These are phyloP conservation scores for Cynodonichthys magdalenae DNA, from an alignment of 2,797 vertebrate genomes.

Conservation along the genomic window DNA sequence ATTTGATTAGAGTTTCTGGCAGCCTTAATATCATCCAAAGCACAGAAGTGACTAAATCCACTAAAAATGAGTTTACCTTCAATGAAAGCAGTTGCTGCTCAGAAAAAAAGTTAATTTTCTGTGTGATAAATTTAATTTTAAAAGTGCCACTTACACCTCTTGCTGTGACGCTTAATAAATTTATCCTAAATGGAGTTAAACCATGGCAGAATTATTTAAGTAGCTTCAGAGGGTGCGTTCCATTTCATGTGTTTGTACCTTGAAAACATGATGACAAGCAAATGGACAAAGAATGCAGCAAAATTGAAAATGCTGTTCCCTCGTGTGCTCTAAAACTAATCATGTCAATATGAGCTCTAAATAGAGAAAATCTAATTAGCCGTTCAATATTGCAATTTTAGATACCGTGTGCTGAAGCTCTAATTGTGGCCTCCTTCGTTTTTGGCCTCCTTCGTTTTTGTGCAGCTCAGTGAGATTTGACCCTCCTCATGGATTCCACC, in stretches of 20 bases:
- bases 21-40: slow-evolving; percentile 35
- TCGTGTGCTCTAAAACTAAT: slow-evolving; percentile 22
- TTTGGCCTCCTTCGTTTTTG: slow-evolving; percentile 30
- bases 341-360: slow-evolving; percentile 15
- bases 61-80: slow-evolving; percentile 7
- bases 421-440: slow-evolving; percentile 33
- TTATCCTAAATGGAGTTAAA: slow-evolving; percentile 51
- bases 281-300: slow-evolving; percentile 29
- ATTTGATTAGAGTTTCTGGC: slow-evolving; percentile 19
- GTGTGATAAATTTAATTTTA: slow-evolving; percentile 50
- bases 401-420: not conserved
- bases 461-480: slow-evolving; percentile 40
- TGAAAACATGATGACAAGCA: slow-evolving; percentile 25
- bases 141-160: slow-evolving; percentile 45
- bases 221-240: slow-evolving; percentile 45
- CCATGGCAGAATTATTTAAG: slow-evolving; percentile 49
- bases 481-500: slow-evolving; percentile 32
- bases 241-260: slow-evolving; percentile 42
- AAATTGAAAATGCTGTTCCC: slow-evolving; percentile 38
- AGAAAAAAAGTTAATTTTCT: slow-evolving; percentile 40
- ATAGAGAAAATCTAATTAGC: slow-evolving; percentile 22
- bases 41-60: slow-evolving; percentile 23
- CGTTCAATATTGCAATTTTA: slow-evolving; percentile 9
- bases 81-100: slow-evolving; percentile 25
- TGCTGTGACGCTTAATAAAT: slow-evolving; percentile 59